phyloP scores from a whole-genome alignment of 2,113 vertebrate genomes.

The Puntigrus tetrazona region DNA sequence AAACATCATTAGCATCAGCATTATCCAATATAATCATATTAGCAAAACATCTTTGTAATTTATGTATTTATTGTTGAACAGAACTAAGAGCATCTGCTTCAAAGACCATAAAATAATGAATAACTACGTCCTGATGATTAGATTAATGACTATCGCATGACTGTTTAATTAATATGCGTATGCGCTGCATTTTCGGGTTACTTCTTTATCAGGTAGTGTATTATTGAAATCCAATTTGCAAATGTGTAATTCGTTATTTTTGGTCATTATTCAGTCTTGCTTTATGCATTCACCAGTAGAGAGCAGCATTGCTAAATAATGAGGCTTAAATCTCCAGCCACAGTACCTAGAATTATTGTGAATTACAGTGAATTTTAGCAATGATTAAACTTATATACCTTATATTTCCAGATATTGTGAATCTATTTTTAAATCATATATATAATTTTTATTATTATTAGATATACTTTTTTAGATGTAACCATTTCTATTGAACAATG shows the following conservation, averaged over 20 bases:
- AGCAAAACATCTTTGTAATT: background rate
- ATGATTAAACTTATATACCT: background rate
- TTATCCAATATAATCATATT: slow-evolving; percentile 1
- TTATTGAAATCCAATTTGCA: background rate
- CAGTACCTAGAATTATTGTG: background rate
- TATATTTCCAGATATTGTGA: background rate
- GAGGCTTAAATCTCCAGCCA: background rate
- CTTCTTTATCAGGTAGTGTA: background rate
- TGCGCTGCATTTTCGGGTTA: too few species aligned
- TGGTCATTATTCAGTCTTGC: background rate
- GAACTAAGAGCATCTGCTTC: background rate
- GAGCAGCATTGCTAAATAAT: slow-evolving; percentile 43
- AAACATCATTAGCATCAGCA: slow-evolving; percentile 8
- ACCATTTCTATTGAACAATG: too few species aligned
- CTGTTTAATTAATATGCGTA: too few species aligned
- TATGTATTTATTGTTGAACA: background rate
- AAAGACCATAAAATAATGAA: background rate
- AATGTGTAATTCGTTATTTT: background rate
- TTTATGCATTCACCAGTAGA: slow-evolving; percentile 28
- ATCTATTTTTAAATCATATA: background rate
- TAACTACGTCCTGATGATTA: background rate
- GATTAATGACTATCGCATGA: background rate
- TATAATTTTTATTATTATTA: background rate
- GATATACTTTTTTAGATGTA: too few species aligned
- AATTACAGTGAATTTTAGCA: background rate